A percentile compares a stretch with the other conserved stretches of the same genome.
Evolutionary conservation across 2,888 invertebrate species (phyloP).

Genomic region (Magallana nippona): DNA sequence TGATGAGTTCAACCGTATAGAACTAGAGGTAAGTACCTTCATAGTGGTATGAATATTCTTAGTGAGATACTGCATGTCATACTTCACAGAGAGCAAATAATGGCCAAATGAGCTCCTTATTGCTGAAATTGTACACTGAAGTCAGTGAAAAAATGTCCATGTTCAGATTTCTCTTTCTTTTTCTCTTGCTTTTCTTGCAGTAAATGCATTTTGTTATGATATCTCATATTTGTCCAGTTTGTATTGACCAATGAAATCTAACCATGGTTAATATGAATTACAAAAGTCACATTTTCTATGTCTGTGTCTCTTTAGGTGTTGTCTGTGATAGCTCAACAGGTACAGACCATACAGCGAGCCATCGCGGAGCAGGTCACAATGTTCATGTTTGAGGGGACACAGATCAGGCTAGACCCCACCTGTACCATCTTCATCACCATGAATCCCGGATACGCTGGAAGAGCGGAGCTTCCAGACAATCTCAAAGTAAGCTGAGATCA

Average conservation of each 20-base stretch:
- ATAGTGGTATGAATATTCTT: neutral
- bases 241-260: no score
- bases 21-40: slow-evolving; percentile 74
- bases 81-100: no score
- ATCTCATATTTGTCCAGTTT: no score
- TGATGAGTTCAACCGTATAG: slow-evolving; percentile 80
- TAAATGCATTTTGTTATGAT: no score
- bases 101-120: no score
- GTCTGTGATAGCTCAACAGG: slow-evolving; percentile 80
- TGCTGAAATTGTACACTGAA: no score
- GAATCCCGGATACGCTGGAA: slow-evolving; percentile 80
- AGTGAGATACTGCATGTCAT: no score
- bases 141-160: no score
- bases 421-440: slow-evolving; percentile 80
- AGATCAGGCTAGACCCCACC: slow-evolving; percentile 78
- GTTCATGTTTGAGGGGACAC: slow-evolving; percentile 79
- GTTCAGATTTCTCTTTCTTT: no score
- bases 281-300: neutral
- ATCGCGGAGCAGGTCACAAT: slow-evolving; percentile 76
- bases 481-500: slow-evolving; percentile 71
- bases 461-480: slow-evolving; percentile 80
- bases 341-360: slow-evolving; percentile 79
- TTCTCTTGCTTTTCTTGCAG: no score
- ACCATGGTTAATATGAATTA: no score
- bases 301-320: slow-evolving; percentile 70